A percentile compares a stretch with the other conserved stretches of the same genome.
Evolutionary conservation across 2,113 vertebrate species (phyloP).

Genomic region (Gorsachius goisagi): DNA sequence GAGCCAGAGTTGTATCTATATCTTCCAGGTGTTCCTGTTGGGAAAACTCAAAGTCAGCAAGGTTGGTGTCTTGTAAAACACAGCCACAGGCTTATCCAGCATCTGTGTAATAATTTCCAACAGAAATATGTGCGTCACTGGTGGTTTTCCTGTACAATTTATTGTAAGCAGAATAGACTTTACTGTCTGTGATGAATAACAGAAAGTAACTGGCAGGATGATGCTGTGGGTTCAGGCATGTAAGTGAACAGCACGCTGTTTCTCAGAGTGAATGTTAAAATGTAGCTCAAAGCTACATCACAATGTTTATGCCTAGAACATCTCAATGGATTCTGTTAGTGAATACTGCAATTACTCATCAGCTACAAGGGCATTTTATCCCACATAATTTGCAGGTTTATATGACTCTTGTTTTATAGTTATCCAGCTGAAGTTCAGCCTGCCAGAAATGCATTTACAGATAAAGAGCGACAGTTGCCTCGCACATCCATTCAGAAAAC

Average conservation of each 20-base stretch:
- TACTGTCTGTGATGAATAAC: neutral
- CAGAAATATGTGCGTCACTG: neutral
- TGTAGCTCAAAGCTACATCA: neutral
- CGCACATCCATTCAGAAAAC: neutral
- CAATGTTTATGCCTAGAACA: neutral
- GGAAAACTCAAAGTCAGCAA: constrained; percentile 8
- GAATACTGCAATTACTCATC: neutral
- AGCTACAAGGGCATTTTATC: neutral
- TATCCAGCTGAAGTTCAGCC: neutral
- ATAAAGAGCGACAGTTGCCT: neutral
- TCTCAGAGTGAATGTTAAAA: neutral
- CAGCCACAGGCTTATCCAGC: neutral
- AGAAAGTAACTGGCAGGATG: neutral
- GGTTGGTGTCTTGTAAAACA: neutral
- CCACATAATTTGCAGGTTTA: neutral
- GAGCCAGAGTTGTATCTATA: neutral
- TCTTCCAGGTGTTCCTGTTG: neutral
- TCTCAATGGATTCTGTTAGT: neutral
- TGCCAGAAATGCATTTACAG: neutral
- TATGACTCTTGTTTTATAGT: neutral
- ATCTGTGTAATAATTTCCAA: neutral
- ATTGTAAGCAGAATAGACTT: neutral
- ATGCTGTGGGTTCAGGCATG: neutral
- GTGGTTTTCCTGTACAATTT: constrained; percentile 22
- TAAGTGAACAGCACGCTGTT: neutral